Evolutionary conservation across 2,113 vertebrate species (phyloP), one percentile per base, ranked within the genome.

Genomic region (Axis porcinus): DNA sequence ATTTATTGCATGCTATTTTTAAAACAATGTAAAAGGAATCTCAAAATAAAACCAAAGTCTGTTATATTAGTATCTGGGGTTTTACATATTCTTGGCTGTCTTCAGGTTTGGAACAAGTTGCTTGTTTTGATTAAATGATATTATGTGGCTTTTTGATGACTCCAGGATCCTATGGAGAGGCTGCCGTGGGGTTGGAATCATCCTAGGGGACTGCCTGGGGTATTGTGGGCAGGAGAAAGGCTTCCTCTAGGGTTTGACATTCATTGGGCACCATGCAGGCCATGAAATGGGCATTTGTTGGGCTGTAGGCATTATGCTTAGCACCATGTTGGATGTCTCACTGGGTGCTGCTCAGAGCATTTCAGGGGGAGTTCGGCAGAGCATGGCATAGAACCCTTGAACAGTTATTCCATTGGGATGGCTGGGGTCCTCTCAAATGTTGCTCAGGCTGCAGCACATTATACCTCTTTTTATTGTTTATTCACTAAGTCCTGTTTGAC

Each of bases 61-160:
- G 52, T 94, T 96, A 92, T 28, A 10, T 25, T 94, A 52, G 16
- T 84, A 67, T 82, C 94, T 79, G 85, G 28, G 36, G 50, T 93
- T 94, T 83, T 95, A 16, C 55, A 40, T 97, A 96, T 96, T 85
- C 89, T 96, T 92, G 64, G 12, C 33, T 89, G 19, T 94, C 36
- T 90, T 92, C 28, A 81, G 33, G 36, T 86, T 92, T 96, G 79
- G 33, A 96, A 62, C 23, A 92, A 92, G 25, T 85, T 87, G 2
- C 17, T 78, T 84, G 3, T 43, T 83, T 91, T 78, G 91, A 74
- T 84, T 79, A 55, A 78, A 78, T 79, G 33, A 58, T 90, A 11
- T 85, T 30, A 3, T 84, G 50, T 57, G 74, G 40, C 17, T 79
- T 89, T 89, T 33, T 40, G 83, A 84, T 64, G 87, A 50, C 7